Base-by-base conservation (phyloP, 2,888 invertebrate species). In the Nasonia oneida region DNA sequence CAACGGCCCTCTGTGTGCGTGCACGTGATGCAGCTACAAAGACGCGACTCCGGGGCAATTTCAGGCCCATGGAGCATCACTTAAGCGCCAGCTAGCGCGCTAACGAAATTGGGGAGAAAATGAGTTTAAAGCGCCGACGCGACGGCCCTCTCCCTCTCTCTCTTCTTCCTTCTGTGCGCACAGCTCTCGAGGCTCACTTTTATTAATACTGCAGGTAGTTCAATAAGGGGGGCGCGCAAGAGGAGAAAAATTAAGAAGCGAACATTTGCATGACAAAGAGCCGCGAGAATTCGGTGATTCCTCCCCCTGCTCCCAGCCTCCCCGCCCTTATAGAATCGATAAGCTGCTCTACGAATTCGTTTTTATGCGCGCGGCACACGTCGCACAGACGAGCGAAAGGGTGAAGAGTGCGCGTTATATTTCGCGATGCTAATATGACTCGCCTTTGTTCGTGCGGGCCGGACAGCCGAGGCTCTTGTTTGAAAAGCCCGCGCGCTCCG, bases 361-460 rank as follows among this genome's bases (percentile, higher is more conserved):
- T 82, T 73, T 61, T 37, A 33, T 29, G 33, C 67, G 33, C 33
- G 64, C 33, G 14, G 29, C 33, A 67, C 23, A 61, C 29, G 37
- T 37, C 37, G 4, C 33, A 67, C 53, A 29, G 29, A 53, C 3
- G 18, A 3, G 23, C 39, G 57, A 33, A 39, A 57, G 37, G 74
- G 53, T 70, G 53, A 57, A 33, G 74, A 39, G 57, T 50, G 29
- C 29, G 29, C 29, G 70, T 74, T 78, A 78, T 82, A 79, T 85
- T 82, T 82, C 23, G 71, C 77, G 67, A 81, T 81, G 84, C 84
- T 85, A 85, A 81, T 85, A 64, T 23, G 61, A 23, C 57, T 18
- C 29, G 2, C 80, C 70, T 85, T 85, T 85, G 78, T 85, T 79
- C 61, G n/a, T 12, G 37, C 15, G 18, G 0, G 70, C n/a, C n/a